Evolutionary conservation across 2,888 invertebrate species (phyloP).

Genomic region (Tigriopus californicus): DNA sequence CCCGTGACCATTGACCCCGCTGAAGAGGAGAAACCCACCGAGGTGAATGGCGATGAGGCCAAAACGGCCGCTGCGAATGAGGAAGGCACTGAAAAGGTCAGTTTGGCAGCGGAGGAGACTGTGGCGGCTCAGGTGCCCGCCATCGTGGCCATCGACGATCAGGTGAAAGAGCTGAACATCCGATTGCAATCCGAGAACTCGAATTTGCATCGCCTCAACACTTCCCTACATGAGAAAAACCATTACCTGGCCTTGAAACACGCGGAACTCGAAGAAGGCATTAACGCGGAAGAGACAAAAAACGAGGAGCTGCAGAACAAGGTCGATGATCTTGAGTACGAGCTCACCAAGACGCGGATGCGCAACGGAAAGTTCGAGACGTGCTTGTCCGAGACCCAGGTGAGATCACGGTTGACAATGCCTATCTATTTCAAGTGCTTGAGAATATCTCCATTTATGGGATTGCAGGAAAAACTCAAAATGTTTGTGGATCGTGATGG

Average conservation of each 20-base stretch:
- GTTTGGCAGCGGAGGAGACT: neutral
- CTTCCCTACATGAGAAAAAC: slow-evolving; percentile 75
- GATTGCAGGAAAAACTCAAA: slow-evolving; percentile 10
- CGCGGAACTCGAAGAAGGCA: slow-evolving; percentile 65
- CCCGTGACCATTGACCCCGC: neutral
- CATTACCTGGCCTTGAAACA: slow-evolving; percentile 43
- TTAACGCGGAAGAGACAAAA: slow-evolving; percentile 79
- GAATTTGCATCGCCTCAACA: slow-evolving; percentile 72
- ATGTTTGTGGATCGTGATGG: slow-evolving; percentile 17
- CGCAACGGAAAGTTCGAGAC: slow-evolving; percentile 81
- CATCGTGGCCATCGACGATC: slow-evolving; percentile 45
- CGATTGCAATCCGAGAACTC: slow-evolving; percentile 78
- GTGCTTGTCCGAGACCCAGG: slow-evolving; percentile 60
- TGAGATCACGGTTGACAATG: no score
- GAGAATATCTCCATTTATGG: no score
- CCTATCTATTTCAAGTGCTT: no score
- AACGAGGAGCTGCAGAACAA: slow-evolving; percentile 86
- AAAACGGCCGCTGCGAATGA: neutral
- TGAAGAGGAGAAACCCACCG: neutral
- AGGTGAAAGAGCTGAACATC: slow-evolving; percentile 61
- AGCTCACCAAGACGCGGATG: slow-evolving; percentile 45
- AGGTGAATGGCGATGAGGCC: neutral
- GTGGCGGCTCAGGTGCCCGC: neutral
- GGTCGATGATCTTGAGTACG: slow-evolving; percentile 87
- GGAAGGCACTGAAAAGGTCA: neutral